Base-by-base conservation (phyloP, 2,797 vertebrate genomes). In the Bucorvus abyssinicus region DNA sequence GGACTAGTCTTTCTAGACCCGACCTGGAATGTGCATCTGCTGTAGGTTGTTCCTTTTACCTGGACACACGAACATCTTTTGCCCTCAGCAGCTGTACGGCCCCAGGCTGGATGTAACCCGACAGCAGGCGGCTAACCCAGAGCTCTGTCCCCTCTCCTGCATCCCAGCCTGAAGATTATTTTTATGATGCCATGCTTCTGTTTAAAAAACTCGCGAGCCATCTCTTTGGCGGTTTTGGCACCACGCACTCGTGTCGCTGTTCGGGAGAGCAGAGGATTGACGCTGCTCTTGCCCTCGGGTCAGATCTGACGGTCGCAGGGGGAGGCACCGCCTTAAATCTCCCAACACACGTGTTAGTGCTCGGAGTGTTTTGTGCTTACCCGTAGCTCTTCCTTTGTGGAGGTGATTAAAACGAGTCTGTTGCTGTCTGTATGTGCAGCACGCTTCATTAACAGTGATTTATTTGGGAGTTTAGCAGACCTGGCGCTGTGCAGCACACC, bases 381-480 rank as follows among this genome's bases (percentile, higher is more conserved):
- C 91, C 97, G 75, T 21, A 74, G 68, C 94, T 93, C 95, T 75
- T 74, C 87, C 87, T 93, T 42, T 34, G 96, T 87, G 32, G 74
- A 90, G 92, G 94, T 89, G 95, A 97, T 97, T 95, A 93, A 81
- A 94, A 91, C 93, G 55, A 84, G 96, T 94, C 96, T 95, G 96
- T 95, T 95, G 92, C 95, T 94, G 91, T 94, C 95, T 96, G 88
- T 53, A 13, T 86, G 87, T 79, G 93, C 92, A 64, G 67, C 90
- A 94, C 71, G 95, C 97, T 97, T 95, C 95, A 93, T 97, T 98
- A 97, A 87, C 97, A 21, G 95, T 97, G 97, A 98, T 98, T 97
- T 96, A 98, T 97, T 89, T 79, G 73, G 81, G 92, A 94, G 84
- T 93, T 96, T 77, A 96, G 91, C 81, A 36, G 90, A 91, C 81